Conservation (phyloP, 2,113 vertebrate genomes). For the Strix uralensis region DNA sequence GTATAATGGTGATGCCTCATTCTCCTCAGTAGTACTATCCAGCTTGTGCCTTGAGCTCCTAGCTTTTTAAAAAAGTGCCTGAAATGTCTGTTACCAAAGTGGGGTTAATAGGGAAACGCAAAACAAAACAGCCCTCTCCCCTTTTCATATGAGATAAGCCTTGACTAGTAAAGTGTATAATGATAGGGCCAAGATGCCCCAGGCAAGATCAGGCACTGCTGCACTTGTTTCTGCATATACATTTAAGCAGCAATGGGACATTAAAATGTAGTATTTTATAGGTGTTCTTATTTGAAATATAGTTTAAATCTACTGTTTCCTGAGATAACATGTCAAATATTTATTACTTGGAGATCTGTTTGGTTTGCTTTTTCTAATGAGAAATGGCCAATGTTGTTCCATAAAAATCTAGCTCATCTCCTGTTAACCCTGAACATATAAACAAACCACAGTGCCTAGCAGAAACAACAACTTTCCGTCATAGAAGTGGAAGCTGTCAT, state of each 20-base stretch:
- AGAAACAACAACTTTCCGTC: background rate
- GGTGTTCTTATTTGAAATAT: background rate
- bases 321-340: background rate
- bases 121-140: background rate
- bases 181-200: background rate
- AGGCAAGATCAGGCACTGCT: background rate
- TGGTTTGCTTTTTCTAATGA: slow-evolving; percentile 3
- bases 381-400: background rate
- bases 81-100: background rate
- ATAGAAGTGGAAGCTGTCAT: background rate
- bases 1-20: background rate
- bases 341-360: background rate
- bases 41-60: background rate
- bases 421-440: background rate
- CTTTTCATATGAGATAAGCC: background rate
- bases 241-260: background rate
- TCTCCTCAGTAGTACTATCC: background rate
- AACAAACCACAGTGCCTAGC: background rate
- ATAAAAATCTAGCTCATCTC: slow-evolving; percentile 10
- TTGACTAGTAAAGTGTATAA: slow-evolving; percentile 1
- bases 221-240: background rate
- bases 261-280: slow-evolving; percentile 1
- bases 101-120: background rate
- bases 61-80: background rate
- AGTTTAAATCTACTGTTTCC: slow-evolving; percentile 19